phyloP scores from a whole-genome alignment of 2,888 invertebrate genomes.

The Antheraea assamensis region DNA sequence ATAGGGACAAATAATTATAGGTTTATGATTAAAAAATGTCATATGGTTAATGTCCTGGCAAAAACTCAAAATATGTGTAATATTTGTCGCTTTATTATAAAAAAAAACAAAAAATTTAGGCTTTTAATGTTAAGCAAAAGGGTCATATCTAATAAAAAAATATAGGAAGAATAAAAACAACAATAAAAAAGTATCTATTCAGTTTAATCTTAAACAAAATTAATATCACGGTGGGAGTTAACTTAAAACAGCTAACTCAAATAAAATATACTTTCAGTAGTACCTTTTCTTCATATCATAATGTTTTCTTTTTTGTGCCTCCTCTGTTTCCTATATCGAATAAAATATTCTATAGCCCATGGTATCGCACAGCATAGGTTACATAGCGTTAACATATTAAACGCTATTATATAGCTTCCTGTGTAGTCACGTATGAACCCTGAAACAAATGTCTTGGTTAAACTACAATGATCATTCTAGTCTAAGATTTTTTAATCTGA shows the following conservation, averaged over 20 bases:
- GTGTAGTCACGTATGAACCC: conserved; percentile 84
- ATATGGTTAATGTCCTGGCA: no score
- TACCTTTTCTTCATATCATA: conserved; percentile 7
- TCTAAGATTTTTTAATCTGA: no score
- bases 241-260: conserved; percentile 20
- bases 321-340: conserved; percentile 43
- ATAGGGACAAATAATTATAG: no score
- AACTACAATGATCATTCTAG: not conserved
- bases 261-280: not conserved
- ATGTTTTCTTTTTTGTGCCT: conserved; percentile 24
- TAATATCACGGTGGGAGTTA: conserved; percentile 25
- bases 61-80: no score
- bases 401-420: conserved; percentile 82
- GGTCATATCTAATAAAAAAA: not conserved
- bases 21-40: no score
- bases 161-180: conserved; percentile 8
- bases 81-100: no score
- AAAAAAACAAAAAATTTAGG: no score
- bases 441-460: conserved; percentile 42
- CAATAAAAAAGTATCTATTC: conserved; percentile 17
- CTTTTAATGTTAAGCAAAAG: no score
- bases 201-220: conserved; percentile 15
- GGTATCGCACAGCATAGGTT: conserved; percentile 83
- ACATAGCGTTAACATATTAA: conserved; percentile 81
- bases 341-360: conserved; percentile 82